These are phyloP conservation scores for Stigmatopora nigra DNA, from an alignment of 2,113 vertebrate species.

Conservation along the genomic window DNA sequence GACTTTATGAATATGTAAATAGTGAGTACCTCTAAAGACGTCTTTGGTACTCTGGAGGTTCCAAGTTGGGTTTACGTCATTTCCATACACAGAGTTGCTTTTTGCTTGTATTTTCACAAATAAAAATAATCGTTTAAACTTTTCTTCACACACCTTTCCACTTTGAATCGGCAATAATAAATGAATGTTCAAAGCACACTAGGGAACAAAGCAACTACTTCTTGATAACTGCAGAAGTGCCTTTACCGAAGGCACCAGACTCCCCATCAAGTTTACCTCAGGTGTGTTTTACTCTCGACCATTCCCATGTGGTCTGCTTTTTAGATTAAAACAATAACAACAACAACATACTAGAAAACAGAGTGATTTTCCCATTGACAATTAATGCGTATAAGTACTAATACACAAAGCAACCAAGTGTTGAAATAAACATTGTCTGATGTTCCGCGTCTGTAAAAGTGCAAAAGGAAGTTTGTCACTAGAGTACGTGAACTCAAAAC, in stretches of 20 bases:
- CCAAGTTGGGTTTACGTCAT: not conserved
- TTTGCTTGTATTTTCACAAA: not conserved
- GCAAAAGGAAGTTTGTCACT: not conserved
- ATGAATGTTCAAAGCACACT: too few species aligned
- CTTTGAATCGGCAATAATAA: not conserved
- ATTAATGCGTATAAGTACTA: not conserved
- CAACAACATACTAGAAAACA: not conserved
- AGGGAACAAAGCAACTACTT: too few species aligned
- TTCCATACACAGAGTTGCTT: not conserved
- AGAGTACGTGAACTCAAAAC: not conserved
- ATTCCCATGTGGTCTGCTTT: not conserved
- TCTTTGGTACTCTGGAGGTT: constrained; percentile 1
- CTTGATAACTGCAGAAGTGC: not conserved
- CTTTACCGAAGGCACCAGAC: not conserved
- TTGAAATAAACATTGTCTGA: not conserved
- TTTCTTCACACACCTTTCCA: not conserved
- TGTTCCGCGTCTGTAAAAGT: too few species aligned
- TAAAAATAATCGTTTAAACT: not conserved
- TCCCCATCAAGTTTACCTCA: not conserved
- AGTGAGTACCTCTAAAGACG: constrained; percentile 1
- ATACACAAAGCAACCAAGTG: not conserved
- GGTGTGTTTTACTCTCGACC: not conserved
- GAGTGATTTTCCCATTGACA: not conserved
- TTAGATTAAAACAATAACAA: not conserved
- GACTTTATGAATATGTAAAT: constrained; percentile 11